Evolutionary conservation across 1,140 invertebrate species (phyloP), one percentile per base, ranked within the genome.

Genomic region (Oncopeltus fasciatus): DNA sequence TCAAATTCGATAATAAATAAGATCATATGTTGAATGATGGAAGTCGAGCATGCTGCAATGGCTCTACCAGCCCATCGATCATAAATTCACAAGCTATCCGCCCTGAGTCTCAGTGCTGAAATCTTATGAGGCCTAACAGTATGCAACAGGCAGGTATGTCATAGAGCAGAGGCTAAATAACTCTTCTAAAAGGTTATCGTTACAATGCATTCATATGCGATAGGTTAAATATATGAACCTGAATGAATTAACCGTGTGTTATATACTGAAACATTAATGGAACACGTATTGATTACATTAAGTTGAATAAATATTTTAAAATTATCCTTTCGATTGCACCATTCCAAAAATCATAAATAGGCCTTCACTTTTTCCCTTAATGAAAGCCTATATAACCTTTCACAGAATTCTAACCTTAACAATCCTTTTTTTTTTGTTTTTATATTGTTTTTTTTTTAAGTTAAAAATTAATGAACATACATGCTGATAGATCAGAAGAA

Each of bases 301-400:
- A 24, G 26, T 56, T 59, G 31, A 58, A 59, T 43, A 59, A 20
- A 59, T 59, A 57, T 5, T 9, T 18, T 59, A 38, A 59, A 59
- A 38, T 53, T 24, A 53, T 21, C 49, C 16, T 24, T 53, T 24
- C 26, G 18, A 24, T 53, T 12, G 21, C 26, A 29, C 28, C 56
- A 57, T 33, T 57, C 28, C 56, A 27, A 29, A 24, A 31, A 57
- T 57, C 31, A 53, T 47, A 51, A 57, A 59, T 43, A 59, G 62
- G 62, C 62, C 62, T 57, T 47, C 27, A 57, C 59, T 57, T 63
- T 63, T 63, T 63, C 62, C 62, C 62, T 31, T 59, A 57, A 63
- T 57, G 57, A 63, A 57, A 57, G 62, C 57, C 62, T 51, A 62
- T 62, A 62, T 62, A 56, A 44, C 58, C 51, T 51, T 61, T n/a